Base-by-base conservation (phyloP, 1,140 invertebrate genomes). In the Lordiphosa stackelbergi region DNA sequence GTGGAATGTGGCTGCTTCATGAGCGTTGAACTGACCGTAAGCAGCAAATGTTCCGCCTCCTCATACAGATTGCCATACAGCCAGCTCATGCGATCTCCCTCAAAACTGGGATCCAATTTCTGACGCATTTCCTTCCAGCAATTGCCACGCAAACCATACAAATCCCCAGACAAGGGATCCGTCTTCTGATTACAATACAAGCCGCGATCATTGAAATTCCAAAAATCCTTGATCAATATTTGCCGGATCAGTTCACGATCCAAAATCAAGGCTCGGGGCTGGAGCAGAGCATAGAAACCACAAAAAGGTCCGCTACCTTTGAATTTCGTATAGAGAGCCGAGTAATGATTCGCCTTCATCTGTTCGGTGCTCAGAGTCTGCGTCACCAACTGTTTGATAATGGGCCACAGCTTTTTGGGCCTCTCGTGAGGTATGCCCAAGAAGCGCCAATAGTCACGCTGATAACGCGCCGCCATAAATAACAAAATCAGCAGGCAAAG, bases 91-190 rank as follows among this genome's bases (percentile, higher is more conserved):
- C 91, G 91, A 6, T 89, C 89, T 0, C 89, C 87, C 1, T 91
- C 92, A 65, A 93, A 93, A 2, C 90, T 90, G 3, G 91, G 91
- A 43, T 91, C 91, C 34, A 93, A 87, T 56, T 92, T 90, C 12
- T 88, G 86, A 37, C 92, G 87, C 59, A 93, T 89, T 37, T 90
- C 84, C 66, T 90, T 90, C 93, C 93, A 94, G 11, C 87, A 85
- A 10, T 89, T 78, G 3, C 90, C 91, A 42, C 88, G 85, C 48
- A 90, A 63, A 8, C 88, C 88, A 54, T 91, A 90, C 19, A 91
- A 66, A 75, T 91, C 88, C n/a, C 83, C 88, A n/a, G 87, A 86
- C 19, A 92, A 37, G 2, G 91, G 88, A 52, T 91, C 90, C 42
- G 89, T 68, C 10, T 89, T 85, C 11, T 88, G 88, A 51, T 91